Evolutionary conservation across 1,140 invertebrate species (phyloP), one percentile per base, ranked within the genome.

Genomic region (Yoshiicerus persimilis): DNA sequence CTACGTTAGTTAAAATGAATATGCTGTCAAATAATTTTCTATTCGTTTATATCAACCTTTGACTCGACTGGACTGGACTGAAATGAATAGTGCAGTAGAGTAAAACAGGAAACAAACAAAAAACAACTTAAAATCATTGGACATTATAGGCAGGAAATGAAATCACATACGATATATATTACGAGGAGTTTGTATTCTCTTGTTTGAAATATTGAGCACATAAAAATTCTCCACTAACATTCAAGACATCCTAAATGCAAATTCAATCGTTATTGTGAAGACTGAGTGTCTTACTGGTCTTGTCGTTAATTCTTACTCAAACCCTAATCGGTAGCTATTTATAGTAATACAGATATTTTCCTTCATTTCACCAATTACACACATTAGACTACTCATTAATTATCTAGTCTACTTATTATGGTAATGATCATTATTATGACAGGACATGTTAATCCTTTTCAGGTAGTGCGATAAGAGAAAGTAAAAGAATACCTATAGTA

Each of bases 151-250:
- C 75, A 80, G 75, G 75, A 80, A 80, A 80, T 80, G 75, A 80
- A 80, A 80, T 80, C 75, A 80, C 75, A 80, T 80, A 80, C 75
- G 75, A 80, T 80, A 36, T 80, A 38, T 56, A 56, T 56, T 47
- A 56, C 4, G 47, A 80, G 75, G 75, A 80, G 75, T 80, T 80
- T 80, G 30, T 70, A 27, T 70, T 70, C 64, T 70, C 64, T 70
- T 70, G 64, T 34, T 80, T 34, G 32, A 80, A 34, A 80, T 36
- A 80, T 80, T 80, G 75, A 80, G 75, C 75, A 80, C 75, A 80
- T 80, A 34, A 66, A 66, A 80, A 80, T 34, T 80, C n/a, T 38
- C 75, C 75, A 13, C 27, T 8, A 11, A 36, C 34, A 80, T 38
- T 80, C 30, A 25, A 30, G 27, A 70, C 32, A n/a, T 32, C 32